Evolutionary conservation across 2,797 vertebrate genomes (phyloP).

Genomic region (Brachymystax lenok): DNA sequence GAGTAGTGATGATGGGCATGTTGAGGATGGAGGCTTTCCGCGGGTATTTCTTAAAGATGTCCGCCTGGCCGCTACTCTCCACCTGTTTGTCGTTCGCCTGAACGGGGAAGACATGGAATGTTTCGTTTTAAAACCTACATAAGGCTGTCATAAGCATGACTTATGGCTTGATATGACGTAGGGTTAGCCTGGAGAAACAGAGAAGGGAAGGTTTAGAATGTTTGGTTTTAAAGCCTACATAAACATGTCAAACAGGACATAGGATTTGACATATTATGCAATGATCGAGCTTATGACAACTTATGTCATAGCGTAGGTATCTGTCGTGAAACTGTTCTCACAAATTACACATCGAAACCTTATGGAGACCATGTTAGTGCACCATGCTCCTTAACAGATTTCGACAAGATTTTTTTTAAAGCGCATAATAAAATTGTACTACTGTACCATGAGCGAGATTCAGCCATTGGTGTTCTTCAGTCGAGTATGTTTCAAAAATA

Average conservation of each 20-base stretch:
- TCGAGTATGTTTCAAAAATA: not conserved
- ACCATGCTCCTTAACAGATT: too few relatives aligned
- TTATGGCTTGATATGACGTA: not conserved
- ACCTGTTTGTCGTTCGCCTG: constrained; percentile 85
- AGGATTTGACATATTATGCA: not conserved
- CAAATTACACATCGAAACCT: not conserved
- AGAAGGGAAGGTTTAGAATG: constrained; percentile 2
- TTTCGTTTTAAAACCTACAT: not conserved
- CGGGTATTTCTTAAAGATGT: constrained; percentile 89
- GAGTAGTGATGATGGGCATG: constrained; percentile 92
- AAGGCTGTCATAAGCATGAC: not conserved
- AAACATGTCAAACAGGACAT: not conserved
- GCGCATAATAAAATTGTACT: not conserved
- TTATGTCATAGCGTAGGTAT: not conserved
- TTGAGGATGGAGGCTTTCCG: constrained; percentile 91
- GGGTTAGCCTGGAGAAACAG: constrained; percentile 70
- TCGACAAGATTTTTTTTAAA: too few relatives aligned
- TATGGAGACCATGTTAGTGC: not conserved
- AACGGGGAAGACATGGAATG: not conserved
- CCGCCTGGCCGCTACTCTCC: constrained; percentile 80
- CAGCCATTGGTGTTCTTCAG: not conserved
- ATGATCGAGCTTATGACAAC: not conserved
- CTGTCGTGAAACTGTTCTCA: not conserved
- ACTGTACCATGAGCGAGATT: not conserved
- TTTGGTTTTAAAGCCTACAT: not conserved